phyloP scores from a whole-genome alignment of 2,797 vertebrate species.

The Halcyon smyrnensis region DNA sequence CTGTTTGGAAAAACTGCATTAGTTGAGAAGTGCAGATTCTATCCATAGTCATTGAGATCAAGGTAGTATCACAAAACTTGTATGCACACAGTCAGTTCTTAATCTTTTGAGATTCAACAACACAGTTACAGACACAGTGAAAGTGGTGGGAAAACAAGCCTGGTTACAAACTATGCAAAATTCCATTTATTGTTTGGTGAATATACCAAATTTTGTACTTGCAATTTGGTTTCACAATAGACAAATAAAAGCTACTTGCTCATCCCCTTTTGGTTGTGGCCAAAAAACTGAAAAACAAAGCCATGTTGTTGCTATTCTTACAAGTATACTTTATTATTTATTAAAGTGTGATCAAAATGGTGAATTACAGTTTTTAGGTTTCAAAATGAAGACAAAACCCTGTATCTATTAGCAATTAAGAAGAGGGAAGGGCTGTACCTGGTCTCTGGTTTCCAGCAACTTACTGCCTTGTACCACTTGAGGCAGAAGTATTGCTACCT shows the following conservation, averaged over 20 bases:
- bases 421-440: not conserved
- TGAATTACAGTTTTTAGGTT: not conserved
- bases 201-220: not conserved
- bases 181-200: not conserved
- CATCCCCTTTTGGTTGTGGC: not conserved
- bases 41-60: not conserved
- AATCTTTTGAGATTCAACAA: not conserved
- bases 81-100: not conserved
- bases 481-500: not conserved
- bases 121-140: fast-evolving
- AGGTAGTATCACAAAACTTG: not conserved
- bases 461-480: not conserved
- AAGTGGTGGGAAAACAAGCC: not conserved
- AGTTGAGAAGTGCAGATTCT: not conserved
- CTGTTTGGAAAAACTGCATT: not conserved
- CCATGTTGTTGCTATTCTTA: not conserved
- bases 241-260: not conserved
- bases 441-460: not conserved
- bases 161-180: not conserved
- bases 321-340: not conserved
- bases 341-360: not conserved
- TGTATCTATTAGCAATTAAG: not conserved
- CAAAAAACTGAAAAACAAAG: not conserved
- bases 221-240: not conserved
- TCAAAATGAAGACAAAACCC: not conserved